Base-by-base conservation (phyloP, 2,797 vertebrate genomes). In the Danio albolineatus region DNA sequence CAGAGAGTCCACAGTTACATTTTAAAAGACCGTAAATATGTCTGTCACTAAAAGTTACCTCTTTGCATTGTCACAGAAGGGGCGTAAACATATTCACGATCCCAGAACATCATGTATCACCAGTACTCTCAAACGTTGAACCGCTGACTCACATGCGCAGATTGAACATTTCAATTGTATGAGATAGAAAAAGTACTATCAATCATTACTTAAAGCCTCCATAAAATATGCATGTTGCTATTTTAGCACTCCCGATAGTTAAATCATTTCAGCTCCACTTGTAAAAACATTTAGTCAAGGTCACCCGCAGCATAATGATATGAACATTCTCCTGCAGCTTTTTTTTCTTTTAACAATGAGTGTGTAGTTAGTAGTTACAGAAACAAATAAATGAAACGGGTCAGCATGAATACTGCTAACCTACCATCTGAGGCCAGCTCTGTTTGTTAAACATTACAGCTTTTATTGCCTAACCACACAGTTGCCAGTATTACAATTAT, bases 121-220 rank as follows among this genome's bases (percentile, higher is more conserved):
- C 3, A 1, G 0, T 19, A 43, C 2, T 64, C 39, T 19, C 3
- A 4, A 21, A 65, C 65, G 41, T 65, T 46, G 10, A 28, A 64
- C 39, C 41, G 2, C 13, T 44, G 6, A 46, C 46, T 46, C 4
- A 0, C 10, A 57, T 5, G 12, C 5, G 61, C 36, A 61, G 14
- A 61, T 3, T 28, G n/a, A 39, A 9, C 5, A 16, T 46, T 46
- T 0, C 2, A 44, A 41, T 48, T 0, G 28, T n/a, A n/a, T n/a
- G n/a, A n/a, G n/a, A 54, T 82, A 90, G 82, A 57, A 84, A 65
- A 91, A 92, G 19, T 3, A 36, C 14, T 19, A 87, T 93, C 84
- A 94, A 92, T 92, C 84, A 94, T 93, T 94, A 84, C 75, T 62
- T 41, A 44, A 73, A 44, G 44, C 61, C 72, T 64, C 39, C 62